Conservation (phyloP, 35 echinoderm and acorn worm genomes). For the Ptychodera flava region DNA sequence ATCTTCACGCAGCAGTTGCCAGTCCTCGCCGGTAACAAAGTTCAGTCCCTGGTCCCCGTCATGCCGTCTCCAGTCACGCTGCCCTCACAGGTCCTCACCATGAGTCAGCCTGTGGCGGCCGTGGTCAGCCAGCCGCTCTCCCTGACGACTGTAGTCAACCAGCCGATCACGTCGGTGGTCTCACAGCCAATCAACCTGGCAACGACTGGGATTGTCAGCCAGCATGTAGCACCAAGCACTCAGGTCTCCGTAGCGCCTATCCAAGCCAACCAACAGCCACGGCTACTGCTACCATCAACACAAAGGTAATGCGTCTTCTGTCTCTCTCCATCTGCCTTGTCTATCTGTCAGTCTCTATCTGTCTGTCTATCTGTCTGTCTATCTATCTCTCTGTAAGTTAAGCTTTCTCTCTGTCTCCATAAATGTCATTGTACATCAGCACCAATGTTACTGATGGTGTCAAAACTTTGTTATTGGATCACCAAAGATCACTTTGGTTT, state of each 20-base stretch:
- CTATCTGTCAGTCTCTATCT: no score
- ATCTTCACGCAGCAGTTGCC: conserved; percentile 25
- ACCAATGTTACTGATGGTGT: no score
- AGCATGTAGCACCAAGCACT: not conserved
- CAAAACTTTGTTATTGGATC: no score
- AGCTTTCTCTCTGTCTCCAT: no score
- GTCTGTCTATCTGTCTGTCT: no score
- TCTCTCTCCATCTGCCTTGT: no score
- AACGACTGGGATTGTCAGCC: not conserved
- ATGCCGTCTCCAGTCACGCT: conserved; percentile 30
- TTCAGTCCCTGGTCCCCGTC: conserved; percentile 49
- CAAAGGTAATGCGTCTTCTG: no score
- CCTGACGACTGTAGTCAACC: conserved; percentile 4
- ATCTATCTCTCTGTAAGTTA: no score
- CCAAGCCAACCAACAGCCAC: not conserved
- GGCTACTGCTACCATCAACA: conserved; percentile 8
- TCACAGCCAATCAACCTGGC: not conserved
- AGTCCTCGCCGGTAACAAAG: conserved; percentile 26
- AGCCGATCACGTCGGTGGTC: not conserved
- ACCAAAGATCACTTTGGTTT: no score
- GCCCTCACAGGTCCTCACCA: not conserved
- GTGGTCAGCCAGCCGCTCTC: not conserved
- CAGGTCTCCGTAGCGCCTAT: not conserved
- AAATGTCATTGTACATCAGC: no score
- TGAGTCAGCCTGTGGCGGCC: not conserved